phyloP scores from a whole-genome alignment of 2,888 invertebrate genomes.

The Hirtodrosophila confusa region DNA sequence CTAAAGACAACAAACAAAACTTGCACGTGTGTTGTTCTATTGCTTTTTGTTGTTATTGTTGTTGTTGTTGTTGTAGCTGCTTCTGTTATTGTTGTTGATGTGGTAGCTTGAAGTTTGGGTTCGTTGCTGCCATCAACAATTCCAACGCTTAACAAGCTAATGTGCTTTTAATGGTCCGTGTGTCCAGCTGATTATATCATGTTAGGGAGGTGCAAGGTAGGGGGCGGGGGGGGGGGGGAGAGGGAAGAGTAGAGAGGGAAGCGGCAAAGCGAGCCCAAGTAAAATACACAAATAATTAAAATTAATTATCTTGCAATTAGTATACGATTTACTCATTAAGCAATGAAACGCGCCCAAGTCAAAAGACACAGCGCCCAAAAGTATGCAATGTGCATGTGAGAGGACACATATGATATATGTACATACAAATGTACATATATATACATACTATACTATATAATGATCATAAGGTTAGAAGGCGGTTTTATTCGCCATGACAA shows the following conservation, averaged over 20 bases:
- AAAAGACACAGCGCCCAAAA: constrained; percentile 19
- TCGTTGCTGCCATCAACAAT: constrained; percentile 48
- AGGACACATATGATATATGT: no score
- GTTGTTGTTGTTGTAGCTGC: constrained; percentile 6
- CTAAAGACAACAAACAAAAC: constrained; percentile 70
- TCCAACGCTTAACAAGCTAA: constrained; percentile 72
- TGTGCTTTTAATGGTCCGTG: constrained; percentile 76
- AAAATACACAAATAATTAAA: constrained; percentile 78
- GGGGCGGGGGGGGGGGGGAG: neutral
- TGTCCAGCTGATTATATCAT: constrained; percentile 71
- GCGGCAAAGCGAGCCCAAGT: constrained; percentile 37
- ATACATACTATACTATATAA: neutral
- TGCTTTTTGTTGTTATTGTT: constrained; percentile 30
- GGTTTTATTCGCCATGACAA: constrained; percentile 31
- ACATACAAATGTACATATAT: no score
- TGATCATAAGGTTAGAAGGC: constrained; percentile 8
- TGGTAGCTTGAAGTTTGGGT: constrained; percentile 21
- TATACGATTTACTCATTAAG: constrained; percentile 78
- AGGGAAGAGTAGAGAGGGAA: neutral
- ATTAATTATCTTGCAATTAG: constrained; percentile 78
- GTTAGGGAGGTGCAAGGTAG: neutral
- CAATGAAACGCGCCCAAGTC: constrained; percentile 36
- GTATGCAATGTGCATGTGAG: constrained; percentile 35
- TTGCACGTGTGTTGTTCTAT: constrained; percentile 55
- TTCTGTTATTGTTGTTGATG: constrained; percentile 36